Base-by-base conservation (phyloP, 2,888 invertebrate species). In the Dorcus parallelipipedus region DNA sequence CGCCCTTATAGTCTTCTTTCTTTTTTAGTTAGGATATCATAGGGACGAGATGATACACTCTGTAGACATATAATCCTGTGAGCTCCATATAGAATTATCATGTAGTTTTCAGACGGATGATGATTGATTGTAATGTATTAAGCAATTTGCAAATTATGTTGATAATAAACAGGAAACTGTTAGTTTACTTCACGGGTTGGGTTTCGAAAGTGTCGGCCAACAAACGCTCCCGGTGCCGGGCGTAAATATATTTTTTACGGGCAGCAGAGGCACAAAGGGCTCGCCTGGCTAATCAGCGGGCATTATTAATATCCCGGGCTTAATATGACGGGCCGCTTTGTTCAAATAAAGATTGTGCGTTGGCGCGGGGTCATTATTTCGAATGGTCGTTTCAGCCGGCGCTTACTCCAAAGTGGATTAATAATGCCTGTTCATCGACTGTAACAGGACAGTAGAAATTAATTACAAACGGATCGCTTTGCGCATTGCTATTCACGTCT, bases 381-480 rank as follows among this genome's bases (percentile, higher is more conserved):
- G 63, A 67, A 67, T 66, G 64, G 63, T 65, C 65, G 65, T 67
- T 63, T 64, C 64, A 62, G 63, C 53, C 63, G 61, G 62, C 59
- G 65, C 59, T 61, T 59, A 61, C 50, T 63, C 65, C 63, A 67
- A 70, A 68, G 67, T 68, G 68, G 67, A 71, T 71, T 70, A 69
- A 69, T 71, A 71, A 68, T 69, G 70, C 64, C 65, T 66, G 69
- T 65, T 68, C 72, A 71, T 70, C 69, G 65, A 65, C 67, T 67
- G 67, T 64, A 64, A 65, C 66, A 63, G 69, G 69, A 69, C 71
- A 70, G 71, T 71, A 68, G 63, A 71, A 72, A 73, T 74, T 73
- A 73, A 74, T 73, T 72, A 71, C 71, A 68, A 71, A 71, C 68
- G 70, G 69, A 74, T 73, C 67, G 70, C 64, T 66, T 62, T 58